phyloP scores from a whole-genome alignment of 2,888 invertebrate genomes.

The Drosophila formosana region DNA sequence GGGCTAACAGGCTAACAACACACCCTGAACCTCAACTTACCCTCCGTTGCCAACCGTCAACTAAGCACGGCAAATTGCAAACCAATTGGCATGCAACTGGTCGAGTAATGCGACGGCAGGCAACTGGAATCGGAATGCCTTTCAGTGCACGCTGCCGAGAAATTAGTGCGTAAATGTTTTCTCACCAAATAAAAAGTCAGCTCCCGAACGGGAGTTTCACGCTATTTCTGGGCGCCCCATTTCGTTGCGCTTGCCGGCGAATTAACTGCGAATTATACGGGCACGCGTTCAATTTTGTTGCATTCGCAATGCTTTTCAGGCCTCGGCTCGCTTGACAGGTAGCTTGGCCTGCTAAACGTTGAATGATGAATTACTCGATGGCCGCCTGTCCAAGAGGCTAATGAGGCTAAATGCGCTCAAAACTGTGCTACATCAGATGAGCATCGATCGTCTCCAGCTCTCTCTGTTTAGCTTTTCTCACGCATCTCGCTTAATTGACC shows the following conservation, averaged over 20 bases:
- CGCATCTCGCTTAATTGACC: conserved; percentile 73
- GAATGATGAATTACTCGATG: conserved; percentile 65
- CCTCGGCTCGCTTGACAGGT: conserved; percentile 63
- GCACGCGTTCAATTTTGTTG: conserved; percentile 69
- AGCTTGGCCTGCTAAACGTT: conserved; percentile 49
- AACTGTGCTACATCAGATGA: conserved; percentile 18
- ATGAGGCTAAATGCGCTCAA: conserved; percentile 45
- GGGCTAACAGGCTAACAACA: conserved; percentile 31
- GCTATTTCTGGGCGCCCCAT: conserved; percentile 64
- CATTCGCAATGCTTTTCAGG: conserved; percentile 74
- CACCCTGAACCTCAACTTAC: conserved; percentile 9
- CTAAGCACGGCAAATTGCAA: conserved; percentile 76
- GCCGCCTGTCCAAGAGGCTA: conserved; percentile 18
- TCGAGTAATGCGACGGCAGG: conserved; percentile 59
- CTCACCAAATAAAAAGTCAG: conserved; percentile 83
- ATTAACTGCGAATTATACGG: conserved; percentile 80
- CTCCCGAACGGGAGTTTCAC: conserved; percentile 15
- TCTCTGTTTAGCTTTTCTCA: not conserved
- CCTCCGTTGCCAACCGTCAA: not conserved
- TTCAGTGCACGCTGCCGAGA: conserved; percentile 50
- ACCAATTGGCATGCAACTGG: conserved; percentile 82
- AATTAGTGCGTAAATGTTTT: conserved; percentile 84
- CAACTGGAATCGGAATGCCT: conserved; percentile 34
- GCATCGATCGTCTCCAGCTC: not conserved
- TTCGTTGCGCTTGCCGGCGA: conserved; percentile 80